Evolutionary conservation across 2,888 invertebrate genomes (phyloP).

Genomic region (Diarsia dahlii): DNA sequence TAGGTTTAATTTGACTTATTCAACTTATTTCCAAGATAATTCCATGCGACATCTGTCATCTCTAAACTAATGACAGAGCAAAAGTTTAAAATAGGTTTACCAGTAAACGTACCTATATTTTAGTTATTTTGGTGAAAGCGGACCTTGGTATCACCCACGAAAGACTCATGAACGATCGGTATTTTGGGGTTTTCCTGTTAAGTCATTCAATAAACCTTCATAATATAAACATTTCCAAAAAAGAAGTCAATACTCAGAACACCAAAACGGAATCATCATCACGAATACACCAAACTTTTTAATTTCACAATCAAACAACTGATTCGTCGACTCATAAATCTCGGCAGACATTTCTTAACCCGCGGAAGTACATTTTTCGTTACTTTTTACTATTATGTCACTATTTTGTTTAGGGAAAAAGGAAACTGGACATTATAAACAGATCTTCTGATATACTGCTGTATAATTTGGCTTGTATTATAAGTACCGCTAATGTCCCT

Average conservation of each 20-base stretch:
- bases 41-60: background rate
- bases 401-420: conserved; percentile 6
- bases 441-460: conserved; percentile 14
- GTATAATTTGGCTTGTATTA: conserved; percentile 37
- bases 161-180: background rate
- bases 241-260: conserved; percentile 3
- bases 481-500: conserved; percentile 20
- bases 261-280: background rate
- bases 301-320: conserved; percentile 35
- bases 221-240: background rate
- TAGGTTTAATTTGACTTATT: background rate
- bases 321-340: conserved; percentile 1
- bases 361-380: conserved; percentile 30
- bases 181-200: conserved; percentile 2
- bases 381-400: conserved; percentile 25
- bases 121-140: background rate
- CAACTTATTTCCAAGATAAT: background rate
- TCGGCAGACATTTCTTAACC: conserved; percentile 15
- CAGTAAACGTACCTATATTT: background rate
- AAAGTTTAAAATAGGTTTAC: background rate
- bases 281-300: conserved; percentile 8
- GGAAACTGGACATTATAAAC: conserved; percentile 38
- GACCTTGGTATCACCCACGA: background rate
- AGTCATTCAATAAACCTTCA: background rate
- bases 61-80: background rate